Evolutionary conservation across 92 coral and sea anemone species (phyloP), one percentile per base, ranked within the genome.

Genomic region (Siderastrea radians): DNA sequence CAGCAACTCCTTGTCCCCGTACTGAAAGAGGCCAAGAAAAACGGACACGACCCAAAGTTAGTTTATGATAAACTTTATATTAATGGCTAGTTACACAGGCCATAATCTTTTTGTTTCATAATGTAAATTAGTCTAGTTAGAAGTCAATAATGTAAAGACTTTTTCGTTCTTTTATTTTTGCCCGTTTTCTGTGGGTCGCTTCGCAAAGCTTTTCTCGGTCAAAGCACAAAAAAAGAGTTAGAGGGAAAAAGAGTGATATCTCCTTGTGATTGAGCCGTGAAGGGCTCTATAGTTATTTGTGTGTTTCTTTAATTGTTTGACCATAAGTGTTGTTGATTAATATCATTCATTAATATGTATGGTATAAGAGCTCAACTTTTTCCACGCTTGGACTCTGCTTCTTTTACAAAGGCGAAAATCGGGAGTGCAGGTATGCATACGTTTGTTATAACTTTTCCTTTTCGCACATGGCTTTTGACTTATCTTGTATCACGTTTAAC

Each of bases 21-120:
- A 14, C 51, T 71, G 69, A 86, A 86, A 72, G 70, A 90, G 17
- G 93, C 90, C 3, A 86, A 84, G 78, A 19, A 72, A 48, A 74
- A 52, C 1, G 85, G 87, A 13, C 62, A 88, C 14, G 68, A 60
- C 14, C 81, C 66, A 38, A 53, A 68, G 17, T 47, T 90, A 46
- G 52, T 78, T 5, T 46, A 58, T 13, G 82, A 90, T 62, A 86
- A 90, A 59, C 80, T 90, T n/a, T 77, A 76, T 10, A 81, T 90
- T 13, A 78, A 91, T 38, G 81, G 90, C 3, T 3, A 57, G 61
- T 14, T 57, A 8, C 14, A 57, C 2, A 57, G 61, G 61, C 61
- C 61, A 57, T 57, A 57, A 57, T 57, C 5, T 14, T 10, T 14
- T 8, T 8, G 2, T 14, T 57, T 8, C 14, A 57, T 60, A 5